Conservation (phyloP, 2,113 vertebrate species). For the Scophthalmus maximus region DNA sequence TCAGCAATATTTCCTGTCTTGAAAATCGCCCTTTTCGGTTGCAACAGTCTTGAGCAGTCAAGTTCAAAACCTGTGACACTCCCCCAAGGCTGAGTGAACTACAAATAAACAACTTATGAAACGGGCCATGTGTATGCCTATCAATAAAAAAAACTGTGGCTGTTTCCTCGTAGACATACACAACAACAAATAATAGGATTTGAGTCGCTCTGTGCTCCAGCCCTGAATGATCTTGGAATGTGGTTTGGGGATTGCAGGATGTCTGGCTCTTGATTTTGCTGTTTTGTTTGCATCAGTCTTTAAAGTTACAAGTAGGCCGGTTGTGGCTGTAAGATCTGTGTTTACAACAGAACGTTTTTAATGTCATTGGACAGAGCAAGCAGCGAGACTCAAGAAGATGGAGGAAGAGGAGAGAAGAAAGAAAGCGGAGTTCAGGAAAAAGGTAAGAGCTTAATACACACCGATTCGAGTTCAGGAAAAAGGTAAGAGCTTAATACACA, state of each 20-base stretch:
- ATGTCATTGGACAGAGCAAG: constrained; percentile 84
- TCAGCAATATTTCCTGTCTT: too few species aligned
- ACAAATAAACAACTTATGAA: too few species aligned
- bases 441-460: constrained; percentile 62
- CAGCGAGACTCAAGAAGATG: constrained; percentile 89
- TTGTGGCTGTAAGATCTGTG: not conserved
- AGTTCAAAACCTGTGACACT: too few species aligned
- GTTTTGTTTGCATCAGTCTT: too few species aligned
- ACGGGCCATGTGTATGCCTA: too few species aligned
- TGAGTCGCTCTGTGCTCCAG: constrained; percentile 3
- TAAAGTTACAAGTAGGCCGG: not conserved
- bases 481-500: not conserved
- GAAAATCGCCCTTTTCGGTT: too few species aligned
- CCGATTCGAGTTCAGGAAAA: not conserved
- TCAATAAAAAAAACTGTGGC: too few species aligned
- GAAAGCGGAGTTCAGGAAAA: constrained; percentile 91
- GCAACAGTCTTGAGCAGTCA: too few species aligned
- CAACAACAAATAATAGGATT: not conserved
- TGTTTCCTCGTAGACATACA: too few species aligned
- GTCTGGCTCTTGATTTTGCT: constrained; percentile 1
- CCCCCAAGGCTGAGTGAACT: too few species aligned
- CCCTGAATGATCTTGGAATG: constrained; percentile 14
- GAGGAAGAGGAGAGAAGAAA: constrained; percentile 90
- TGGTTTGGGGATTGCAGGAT: constrained; percentile 22
- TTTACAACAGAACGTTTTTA: not conserved